phyloP scores from a whole-genome alignment of 2,113 vertebrate genomes.

The Macrotus californicus region DNA sequence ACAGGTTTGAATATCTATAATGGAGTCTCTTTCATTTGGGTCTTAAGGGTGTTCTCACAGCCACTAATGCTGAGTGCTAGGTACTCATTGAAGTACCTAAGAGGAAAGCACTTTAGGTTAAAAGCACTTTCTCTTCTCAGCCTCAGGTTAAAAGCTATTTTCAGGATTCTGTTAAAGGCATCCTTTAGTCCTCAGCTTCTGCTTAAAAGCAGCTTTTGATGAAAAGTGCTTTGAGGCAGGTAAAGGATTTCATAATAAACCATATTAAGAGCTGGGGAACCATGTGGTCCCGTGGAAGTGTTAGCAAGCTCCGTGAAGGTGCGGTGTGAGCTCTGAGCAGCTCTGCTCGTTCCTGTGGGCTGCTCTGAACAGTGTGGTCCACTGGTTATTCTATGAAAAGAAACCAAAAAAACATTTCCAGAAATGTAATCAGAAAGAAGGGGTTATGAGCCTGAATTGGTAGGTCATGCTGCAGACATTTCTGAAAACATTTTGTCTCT shows the following conservation, averaged over 20 bases:
- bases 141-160: constrained; percentile 70
- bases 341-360: not conserved
- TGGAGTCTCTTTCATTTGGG: constrained; percentile 70
- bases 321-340: not conserved
- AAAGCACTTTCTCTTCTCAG: constrained; percentile 67
- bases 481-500: constrained; percentile 10
- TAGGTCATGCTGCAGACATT: not conserved
- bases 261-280: constrained; percentile 40
- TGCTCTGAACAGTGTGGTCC: not conserved
- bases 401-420: constrained; percentile 36
- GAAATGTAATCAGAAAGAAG: constrained; percentile 22
- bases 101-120: constrained; percentile 70
- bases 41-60: constrained; percentile 67
- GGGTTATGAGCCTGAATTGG: constrained; percentile 8
- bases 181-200: constrained; percentile 60
- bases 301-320: not conserved
- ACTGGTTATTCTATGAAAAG: constrained; percentile 35
- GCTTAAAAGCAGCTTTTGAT: constrained; percentile 72
- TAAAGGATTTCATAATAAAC: constrained; percentile 72
- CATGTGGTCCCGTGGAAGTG: not conserved
- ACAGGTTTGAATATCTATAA: constrained; percentile 57
- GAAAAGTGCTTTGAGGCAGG: constrained; percentile 72
- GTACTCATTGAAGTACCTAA: constrained; percentile 43
- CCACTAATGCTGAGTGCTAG: constrained; percentile 54
- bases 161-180: constrained; percentile 65